Percentiles rank a stretch among this genome's conserved stretches.
phyloP scores from a whole-genome alignment of 2,113 vertebrate genomes.

The Pampusana beccarii region DNA sequence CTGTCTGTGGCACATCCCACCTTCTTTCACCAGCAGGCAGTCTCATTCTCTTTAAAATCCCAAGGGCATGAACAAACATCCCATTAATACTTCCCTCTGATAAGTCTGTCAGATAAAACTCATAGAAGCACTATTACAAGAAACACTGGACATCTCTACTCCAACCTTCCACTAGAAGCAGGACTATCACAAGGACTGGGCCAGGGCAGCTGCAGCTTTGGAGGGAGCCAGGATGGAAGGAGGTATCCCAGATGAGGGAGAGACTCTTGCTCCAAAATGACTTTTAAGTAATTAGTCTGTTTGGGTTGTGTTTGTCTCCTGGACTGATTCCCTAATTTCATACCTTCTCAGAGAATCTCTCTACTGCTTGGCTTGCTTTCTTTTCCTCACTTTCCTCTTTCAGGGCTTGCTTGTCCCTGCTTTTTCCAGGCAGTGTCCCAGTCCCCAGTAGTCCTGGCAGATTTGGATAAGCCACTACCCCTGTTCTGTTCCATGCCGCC shows the following conservation, averaged over 20 bases:
- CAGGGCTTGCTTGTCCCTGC: not conserved
- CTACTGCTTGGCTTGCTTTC: not conserved
- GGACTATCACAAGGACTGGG: not conserved
- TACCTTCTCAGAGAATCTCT: not conserved
- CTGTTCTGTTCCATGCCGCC: not conserved
- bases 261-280: not conserved
- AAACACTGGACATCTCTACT: not conserved
- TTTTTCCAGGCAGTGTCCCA: not conserved
- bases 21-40: not conserved
- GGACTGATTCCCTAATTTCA: not conserved
- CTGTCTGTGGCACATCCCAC: not conserved
- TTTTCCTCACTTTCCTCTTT: not conserved
- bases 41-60: not conserved
- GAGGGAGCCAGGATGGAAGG: not conserved
- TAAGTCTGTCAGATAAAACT: not conserved
- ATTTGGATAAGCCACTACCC: not conserved
- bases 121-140: not conserved
- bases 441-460: not conserved
- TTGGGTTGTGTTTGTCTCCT: not conserved
- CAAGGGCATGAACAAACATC: not conserved
- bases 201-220: not conserved
- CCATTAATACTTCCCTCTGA: not conserved
- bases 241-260: not conserved
- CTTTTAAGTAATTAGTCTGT: not conserved
- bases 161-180: not conserved